A percentile compares a stretch with the other conserved stretches of the same genome.
Conservation (phyloP, 2,888 invertebrate genomes). For the Metallyticus violacea region DNA sequence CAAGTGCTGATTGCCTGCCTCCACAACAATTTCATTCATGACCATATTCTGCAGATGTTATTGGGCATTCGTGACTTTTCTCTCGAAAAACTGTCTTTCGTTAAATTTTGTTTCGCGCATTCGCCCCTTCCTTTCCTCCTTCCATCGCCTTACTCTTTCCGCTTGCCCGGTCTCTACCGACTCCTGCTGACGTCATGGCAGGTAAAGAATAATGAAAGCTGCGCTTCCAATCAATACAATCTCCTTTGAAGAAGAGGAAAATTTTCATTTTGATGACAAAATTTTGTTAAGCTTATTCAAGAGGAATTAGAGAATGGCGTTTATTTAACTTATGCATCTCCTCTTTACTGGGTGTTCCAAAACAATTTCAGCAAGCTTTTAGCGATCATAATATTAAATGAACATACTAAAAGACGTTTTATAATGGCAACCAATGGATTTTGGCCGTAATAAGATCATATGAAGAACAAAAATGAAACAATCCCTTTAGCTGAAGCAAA, state of each 20-base stretch:
- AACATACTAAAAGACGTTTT: no score
- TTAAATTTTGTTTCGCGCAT: neutral
- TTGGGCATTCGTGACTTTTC: neutral
- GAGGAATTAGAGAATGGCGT: neutral
- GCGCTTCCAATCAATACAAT: conserved; percentile 10
- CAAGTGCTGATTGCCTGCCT: neutral
- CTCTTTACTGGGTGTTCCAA: neutral
- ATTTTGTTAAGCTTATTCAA: neutral
- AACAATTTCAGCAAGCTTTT: no score
- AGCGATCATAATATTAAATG: no score
- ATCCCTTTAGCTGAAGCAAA: no score
- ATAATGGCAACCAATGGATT: no score
- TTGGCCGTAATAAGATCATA: no score
- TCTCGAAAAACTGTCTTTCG: neutral
- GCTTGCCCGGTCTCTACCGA: neutral
- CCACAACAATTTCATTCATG: neutral
- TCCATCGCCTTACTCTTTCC: neutral
- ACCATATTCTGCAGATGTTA: neutral
- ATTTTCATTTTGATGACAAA: neutral
- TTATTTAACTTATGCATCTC: neutral
- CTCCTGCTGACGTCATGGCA: conserved; percentile 7
- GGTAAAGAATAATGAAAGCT: conserved; percentile 1
- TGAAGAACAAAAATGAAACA: no score
- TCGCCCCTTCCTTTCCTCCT: neutral
- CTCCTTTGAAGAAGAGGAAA: neutral